phyloP scores from a whole-genome alignment of 2,113 vertebrate species.

The Platichthys flesus region DNA sequence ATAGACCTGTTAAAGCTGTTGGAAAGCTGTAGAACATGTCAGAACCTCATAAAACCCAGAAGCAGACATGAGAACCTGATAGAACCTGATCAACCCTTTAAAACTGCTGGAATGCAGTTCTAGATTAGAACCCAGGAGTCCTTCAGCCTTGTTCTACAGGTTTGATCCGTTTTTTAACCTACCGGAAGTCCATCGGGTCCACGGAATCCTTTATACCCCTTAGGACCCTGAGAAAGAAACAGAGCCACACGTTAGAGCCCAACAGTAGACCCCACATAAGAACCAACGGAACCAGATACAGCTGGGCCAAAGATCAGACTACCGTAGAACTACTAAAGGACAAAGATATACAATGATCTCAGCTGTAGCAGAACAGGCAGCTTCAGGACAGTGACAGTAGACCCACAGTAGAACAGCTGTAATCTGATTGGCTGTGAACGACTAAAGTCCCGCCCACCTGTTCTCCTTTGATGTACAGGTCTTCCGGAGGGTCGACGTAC shows the following conservation, averaged over 20 bases:
- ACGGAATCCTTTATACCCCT: conserved; percentile 61
- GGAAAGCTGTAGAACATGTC: background rate
- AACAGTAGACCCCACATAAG: background rate
- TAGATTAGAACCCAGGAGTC: background rate
- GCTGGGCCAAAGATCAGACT: background rate
- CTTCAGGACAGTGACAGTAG: background rate
- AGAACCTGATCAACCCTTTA: too few relatives aligned
- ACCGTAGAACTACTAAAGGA: background rate
- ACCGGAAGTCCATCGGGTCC: conserved; percentile 64
- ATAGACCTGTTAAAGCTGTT: too few relatives aligned
- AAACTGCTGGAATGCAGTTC: background rate
- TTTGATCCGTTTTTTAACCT: conserved; percentile 29
- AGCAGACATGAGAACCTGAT: too few relatives aligned
- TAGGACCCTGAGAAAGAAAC: conserved; percentile 62
- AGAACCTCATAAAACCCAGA: too few relatives aligned
- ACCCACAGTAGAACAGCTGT: background rate
- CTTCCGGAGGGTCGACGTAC: conserved; percentile 75
- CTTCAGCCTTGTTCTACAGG: background rate
- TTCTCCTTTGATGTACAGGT: conserved; percentile 76
- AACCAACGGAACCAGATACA: background rate
- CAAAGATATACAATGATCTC: too few relatives aligned
- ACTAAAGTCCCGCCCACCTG: conserved; percentile 59
- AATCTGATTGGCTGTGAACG: conserved; percentile 8
- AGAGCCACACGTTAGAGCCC: conserved; percentile 8
- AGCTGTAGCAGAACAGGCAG: too few relatives aligned